These are phyloP conservation scores for Hyposoter didymator DNA, from an alignment of 2,888 invertebrate genomes.

Conservation along the genomic window DNA sequence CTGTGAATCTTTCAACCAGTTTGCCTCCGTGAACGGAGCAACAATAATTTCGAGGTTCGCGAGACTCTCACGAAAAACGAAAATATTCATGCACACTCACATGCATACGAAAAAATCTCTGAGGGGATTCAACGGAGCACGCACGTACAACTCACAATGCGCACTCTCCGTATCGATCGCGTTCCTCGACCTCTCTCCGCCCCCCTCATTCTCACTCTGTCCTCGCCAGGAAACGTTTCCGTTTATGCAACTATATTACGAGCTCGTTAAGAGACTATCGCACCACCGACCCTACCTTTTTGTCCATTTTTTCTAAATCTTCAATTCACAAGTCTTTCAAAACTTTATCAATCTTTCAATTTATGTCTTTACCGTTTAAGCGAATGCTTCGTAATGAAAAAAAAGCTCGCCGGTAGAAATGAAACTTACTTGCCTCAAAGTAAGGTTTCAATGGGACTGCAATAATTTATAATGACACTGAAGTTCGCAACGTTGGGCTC, in stretches of 20 bases:
- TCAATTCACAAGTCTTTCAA: neutral
- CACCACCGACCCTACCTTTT: neutral
- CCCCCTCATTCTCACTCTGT: slow-evolving; percentile 35
- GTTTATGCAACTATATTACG: slow-evolving; percentile 47
- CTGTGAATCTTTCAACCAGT: slow-evolving; percentile 21
- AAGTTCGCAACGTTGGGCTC: no score
- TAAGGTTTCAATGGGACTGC: no score
- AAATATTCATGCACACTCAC: slow-evolving; percentile 6
- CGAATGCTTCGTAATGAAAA: neutral
- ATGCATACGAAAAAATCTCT: slow-evolving; percentile 20
- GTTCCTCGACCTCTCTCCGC: slow-evolving; percentile 41
- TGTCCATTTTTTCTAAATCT: neutral
- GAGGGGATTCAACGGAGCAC: slow-evolving; percentile 21
- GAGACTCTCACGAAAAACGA: neutral
- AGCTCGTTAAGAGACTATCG: slow-evolving; percentile 43
- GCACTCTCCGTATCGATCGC: slow-evolving; percentile 62
- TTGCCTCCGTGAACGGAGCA: neutral
- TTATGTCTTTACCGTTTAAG: neutral
- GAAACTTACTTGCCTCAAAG: no score
- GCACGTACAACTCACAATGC: slow-evolving; percentile 38
- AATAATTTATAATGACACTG: no score
- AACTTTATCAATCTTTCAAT: neutral
- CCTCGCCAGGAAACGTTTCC: slow-evolving; percentile 51
- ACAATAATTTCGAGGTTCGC: slow-evolving; percentile 30
- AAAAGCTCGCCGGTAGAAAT: no score